phyloP scores from a whole-genome alignment of 2,888 invertebrate species.

The Heliconius erato region DNA sequence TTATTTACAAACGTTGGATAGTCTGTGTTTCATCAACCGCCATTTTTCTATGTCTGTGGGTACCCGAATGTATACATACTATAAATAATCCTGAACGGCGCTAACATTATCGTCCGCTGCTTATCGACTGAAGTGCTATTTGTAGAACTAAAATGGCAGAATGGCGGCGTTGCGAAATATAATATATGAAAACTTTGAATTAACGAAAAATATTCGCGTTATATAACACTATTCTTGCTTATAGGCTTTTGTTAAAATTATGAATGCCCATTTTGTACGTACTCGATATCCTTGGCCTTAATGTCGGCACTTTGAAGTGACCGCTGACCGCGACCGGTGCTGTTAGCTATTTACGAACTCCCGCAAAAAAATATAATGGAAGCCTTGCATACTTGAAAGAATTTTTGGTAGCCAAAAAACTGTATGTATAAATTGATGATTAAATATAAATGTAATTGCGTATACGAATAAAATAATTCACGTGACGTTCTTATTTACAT shows the following conservation, averaged over 20 bases:
- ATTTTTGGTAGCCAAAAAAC: conserved; percentile 44
- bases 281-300: conserved; percentile 76
- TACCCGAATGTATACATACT: conserved; percentile 57
- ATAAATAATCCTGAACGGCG: conserved; percentile 52
- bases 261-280: conserved; percentile 75
- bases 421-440: conserved; percentile 36
- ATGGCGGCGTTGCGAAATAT: conserved; percentile 44
- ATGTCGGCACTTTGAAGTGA: conserved; percentile 75
- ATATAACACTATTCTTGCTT: conserved; percentile 71
- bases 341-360: conserved; percentile 75
- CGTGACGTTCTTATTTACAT: conserved; percentile 15
- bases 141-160: conserved; percentile 41
- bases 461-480: neutral
- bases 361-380: conserved; percentile 53
- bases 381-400: conserved; percentile 44
- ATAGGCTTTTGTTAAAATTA: conserved; percentile 77
- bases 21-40: conserved; percentile 54
- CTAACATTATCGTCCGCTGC: conserved; percentile 48
- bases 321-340: conserved; percentile 61
- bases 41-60: conserved; percentile 52
- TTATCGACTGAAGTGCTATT: conserved; percentile 47
- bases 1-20: conserved; percentile 36
- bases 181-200: conserved; percentile 38
- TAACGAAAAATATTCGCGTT: conserved; percentile 61
- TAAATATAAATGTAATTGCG: conserved; percentile 23